These are phyloP conservation scores for Parazoanthus swiftii DNA, from an alignment of 92 coral and sea anemone species.

Conservation along the genomic window DNA sequence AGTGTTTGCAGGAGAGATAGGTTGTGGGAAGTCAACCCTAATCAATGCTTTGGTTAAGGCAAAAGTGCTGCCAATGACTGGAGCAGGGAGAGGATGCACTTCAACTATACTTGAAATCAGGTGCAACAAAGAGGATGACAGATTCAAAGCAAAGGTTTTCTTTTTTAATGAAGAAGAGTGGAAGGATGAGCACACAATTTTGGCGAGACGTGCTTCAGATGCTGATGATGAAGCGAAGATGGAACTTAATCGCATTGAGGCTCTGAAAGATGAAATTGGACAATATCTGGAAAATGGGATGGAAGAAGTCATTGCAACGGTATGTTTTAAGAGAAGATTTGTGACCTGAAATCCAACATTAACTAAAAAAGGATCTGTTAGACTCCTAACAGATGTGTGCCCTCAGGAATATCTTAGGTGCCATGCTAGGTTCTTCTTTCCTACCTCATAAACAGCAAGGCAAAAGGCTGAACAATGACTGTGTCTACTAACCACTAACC, in stretches of 20 bases:
- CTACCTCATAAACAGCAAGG: too few species aligned
- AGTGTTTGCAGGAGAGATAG: conserved; percentile 14
- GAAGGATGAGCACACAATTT: background rate
- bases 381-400: too few species aligned
- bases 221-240: background rate
- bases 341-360: too few species aligned
- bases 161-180: conserved; percentile 4
- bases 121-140: conserved; percentile 3
- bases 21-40: conserved; percentile 15
- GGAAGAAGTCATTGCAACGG: background rate
- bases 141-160: conserved; percentile 6
- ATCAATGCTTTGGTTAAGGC: conserved; percentile 11
- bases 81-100: conserved; percentile 14
- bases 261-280: background rate
- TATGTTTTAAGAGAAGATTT: background rate
- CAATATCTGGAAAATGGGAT: background rate
- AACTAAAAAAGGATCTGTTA: too few species aligned
- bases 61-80: conserved; percentile 24
- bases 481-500: too few species aligned
- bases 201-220: background rate
- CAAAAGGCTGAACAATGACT: too few species aligned
- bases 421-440: too few species aligned
- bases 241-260: background rate
- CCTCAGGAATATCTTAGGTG: too few species aligned
- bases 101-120: conserved; percentile 20